These are phyloP conservation scores for Equus przewalskii DNA, from an alignment of 2,113 vertebrate genomes.

Conservation along the genomic window DNA sequence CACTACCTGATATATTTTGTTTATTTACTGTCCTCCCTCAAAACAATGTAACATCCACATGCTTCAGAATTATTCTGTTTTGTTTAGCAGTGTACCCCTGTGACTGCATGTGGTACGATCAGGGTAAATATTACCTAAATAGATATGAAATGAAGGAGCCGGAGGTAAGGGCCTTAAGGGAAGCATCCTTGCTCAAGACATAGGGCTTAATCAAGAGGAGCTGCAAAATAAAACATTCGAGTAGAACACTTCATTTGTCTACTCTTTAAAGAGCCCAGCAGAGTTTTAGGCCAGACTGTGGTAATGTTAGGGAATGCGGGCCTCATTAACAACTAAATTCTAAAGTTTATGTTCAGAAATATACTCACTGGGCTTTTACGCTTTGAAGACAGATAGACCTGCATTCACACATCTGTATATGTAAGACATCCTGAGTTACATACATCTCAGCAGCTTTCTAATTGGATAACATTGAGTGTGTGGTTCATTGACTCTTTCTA, in stretches of 20 bases:
- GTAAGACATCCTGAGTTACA: background rate
- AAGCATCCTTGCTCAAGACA: background rate
- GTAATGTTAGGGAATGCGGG: background rate
- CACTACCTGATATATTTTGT: background rate
- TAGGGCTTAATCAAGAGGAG: background rate
- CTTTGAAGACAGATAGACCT: conserved; percentile 1
- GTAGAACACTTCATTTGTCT: background rate
- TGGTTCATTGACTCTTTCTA: background rate
- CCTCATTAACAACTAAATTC: background rate
- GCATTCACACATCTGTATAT: background rate
- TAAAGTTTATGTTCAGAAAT: background rate
- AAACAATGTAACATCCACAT: background rate
- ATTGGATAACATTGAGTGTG: background rate
- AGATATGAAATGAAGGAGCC: background rate
- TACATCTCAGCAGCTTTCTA: background rate
- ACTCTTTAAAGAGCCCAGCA: background rate
- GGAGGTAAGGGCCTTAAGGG: background rate
- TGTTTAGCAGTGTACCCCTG: background rate
- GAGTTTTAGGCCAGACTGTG: background rate
- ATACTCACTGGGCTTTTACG: background rate
- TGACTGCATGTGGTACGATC: background rate
- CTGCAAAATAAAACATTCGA: background rate
- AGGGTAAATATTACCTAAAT: background rate
- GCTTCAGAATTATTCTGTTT: background rate
- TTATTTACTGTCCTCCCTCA: background rate